phyloP scores from a whole-genome alignment of 2,797 vertebrate genomes.

The Cuniculus paca region DNA sequence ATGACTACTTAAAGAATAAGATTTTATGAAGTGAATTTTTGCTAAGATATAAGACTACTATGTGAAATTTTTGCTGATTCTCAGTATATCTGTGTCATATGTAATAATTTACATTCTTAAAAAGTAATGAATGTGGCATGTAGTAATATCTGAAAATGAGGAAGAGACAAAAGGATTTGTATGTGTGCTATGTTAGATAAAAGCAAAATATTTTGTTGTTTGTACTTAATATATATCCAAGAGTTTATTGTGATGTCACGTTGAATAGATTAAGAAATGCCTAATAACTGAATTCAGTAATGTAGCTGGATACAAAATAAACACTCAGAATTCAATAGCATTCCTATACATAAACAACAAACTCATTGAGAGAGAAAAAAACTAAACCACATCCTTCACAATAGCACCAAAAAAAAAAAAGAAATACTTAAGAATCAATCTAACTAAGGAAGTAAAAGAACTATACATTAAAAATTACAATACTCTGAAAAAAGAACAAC shows the following conservation, averaged over 20 bases:
- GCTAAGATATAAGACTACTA: conserved; percentile 18
- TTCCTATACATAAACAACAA: no score
- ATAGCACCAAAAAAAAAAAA: no score
- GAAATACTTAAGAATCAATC: no score
- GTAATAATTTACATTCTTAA: background rate
- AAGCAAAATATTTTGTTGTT: background rate
- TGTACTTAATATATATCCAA: background rate
- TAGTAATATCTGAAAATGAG: background rate
- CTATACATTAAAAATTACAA: no score
- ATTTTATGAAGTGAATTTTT: conserved; percentile 31
- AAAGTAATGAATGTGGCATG: background rate
- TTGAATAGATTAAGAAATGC: background rate
- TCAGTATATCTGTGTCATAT: background rate
- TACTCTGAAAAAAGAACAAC: no score
- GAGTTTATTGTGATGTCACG: background rate
- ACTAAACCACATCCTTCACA: no score
- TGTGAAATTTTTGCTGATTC: conserved; percentile 7
- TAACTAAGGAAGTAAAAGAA: no score
- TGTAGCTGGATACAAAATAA: no score
- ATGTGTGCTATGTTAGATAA: background rate
- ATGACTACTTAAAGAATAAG: background rate
- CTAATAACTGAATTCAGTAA: no score
- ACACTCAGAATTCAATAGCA: no score
- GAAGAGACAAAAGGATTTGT: background rate
- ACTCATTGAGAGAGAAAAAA: no score